phyloP scores from a whole-genome alignment of 2,113 vertebrate genomes.

The Micronycteris hirsuta region DNA sequence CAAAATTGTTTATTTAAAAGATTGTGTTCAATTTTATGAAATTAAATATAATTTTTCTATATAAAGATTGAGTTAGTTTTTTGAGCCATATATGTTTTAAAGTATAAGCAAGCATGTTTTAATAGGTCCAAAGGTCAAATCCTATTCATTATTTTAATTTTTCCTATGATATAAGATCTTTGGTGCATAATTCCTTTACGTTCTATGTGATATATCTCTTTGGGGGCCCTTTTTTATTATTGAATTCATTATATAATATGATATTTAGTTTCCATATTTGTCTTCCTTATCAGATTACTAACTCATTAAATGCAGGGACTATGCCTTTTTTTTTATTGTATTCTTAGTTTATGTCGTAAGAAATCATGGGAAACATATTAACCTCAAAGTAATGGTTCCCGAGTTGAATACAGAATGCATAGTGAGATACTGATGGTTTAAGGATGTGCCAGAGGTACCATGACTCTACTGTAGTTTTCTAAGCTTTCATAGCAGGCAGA shows the following conservation, averaged over 20 bases:
- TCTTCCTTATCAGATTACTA: neutral
- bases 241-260: neutral
- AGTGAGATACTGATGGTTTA: neutral
- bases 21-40: neutral
- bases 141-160: neutral
- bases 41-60: neutral
- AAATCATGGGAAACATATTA: neutral
- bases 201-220: neutral
- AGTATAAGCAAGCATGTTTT: neutral
- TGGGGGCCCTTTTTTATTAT: neutral
- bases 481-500: neutral
- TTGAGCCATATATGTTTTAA: neutral
- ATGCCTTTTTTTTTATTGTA: neutral
- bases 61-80: neutral
- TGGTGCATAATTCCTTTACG: neutral
- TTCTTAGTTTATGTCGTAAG: neutral
- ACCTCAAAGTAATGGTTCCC: neutral
- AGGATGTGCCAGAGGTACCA: neutral
- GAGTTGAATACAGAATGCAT: neutral
- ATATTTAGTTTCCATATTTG: neutral
- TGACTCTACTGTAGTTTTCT: neutral
- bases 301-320: neutral
- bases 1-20: neutral
- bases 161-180: neutral
- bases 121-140: neutral